Conservation (phyloP, 2,113 vertebrate genomes). For the Pachycephala philippinensis region DNA sequence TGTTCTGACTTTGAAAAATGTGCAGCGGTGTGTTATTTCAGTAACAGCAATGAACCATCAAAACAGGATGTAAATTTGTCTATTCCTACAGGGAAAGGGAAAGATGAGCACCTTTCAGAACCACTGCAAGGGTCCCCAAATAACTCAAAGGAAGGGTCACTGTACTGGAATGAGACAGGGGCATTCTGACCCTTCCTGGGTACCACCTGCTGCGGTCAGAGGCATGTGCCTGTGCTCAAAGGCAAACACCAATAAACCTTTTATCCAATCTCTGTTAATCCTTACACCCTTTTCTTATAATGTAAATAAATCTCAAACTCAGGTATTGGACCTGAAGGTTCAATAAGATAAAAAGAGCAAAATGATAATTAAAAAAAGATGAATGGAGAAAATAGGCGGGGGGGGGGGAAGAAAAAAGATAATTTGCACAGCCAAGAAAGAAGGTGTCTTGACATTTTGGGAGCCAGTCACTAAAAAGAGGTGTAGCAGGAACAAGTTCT, state of each 20-base stretch:
- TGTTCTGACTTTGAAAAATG: background rate
- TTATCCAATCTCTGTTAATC: background rate
- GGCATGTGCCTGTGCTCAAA: background rate
- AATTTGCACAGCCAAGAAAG: background rate
- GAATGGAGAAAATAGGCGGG: background rate
- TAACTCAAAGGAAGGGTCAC: background rate
- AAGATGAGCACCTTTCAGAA: background rate
- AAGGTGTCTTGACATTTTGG: background rate
- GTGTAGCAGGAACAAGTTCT: background rate
- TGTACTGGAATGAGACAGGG: background rate
- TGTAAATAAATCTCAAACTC: background rate
- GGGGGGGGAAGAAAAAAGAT: accelerated
- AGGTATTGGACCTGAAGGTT: background rate
- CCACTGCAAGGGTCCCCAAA: background rate
- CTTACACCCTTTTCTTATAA: background rate
- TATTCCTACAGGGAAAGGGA: background rate
- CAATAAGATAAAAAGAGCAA: background rate
- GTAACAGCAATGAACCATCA: background rate
- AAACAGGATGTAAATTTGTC: background rate
- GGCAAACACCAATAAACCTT: background rate
- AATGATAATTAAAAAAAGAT: background rate
- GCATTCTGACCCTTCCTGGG: background rate
- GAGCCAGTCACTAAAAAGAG: background rate
- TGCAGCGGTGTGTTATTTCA: background rate
- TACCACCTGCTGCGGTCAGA: background rate